A percentile compares a stretch with the other conserved stretches of the same genome.
These are phyloP conservation scores for Phoeniculus purpureus DNA, from an alignment of 2,797 vertebrate species.

Conservation along the genomic window DNA sequence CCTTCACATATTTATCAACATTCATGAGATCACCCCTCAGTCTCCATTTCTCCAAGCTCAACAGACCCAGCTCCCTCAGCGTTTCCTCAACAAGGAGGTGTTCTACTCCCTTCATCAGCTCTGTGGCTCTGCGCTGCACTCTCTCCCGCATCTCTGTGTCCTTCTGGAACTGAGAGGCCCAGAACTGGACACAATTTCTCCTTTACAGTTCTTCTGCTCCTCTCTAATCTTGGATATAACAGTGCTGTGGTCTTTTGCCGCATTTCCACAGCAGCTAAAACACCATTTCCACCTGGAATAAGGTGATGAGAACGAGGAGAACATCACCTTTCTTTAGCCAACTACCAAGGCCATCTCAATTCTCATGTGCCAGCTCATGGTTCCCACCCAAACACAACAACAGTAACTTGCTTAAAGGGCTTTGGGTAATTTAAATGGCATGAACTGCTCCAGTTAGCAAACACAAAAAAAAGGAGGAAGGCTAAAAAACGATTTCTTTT, in stretches of 20 bases:
- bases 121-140: too few species aligned
- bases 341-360: neutral
- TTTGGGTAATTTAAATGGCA: conserved; percentile 12
- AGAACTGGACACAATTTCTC: neutral
- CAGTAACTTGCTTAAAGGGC: neutral
- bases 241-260: neutral
- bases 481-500: conserved; percentile 4
- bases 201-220: neutral
- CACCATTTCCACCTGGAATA: neutral
- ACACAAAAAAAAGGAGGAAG: conserved; percentile 34
- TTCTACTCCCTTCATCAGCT: too few species aligned
- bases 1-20: too few species aligned
- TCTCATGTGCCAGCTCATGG: neutral
- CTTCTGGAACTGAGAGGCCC: too few species aligned
- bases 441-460: conserved; percentile 58
- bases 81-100: too few species aligned
- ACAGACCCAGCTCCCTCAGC: too few species aligned
- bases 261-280: neutral
- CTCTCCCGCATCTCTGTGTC: too few species aligned
- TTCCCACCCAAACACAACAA: conserved; percentile 19
- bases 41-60: too few species aligned
- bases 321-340: neutral
- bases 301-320: neutral
- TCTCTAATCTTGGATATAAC: neutral
- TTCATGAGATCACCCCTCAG: too few species aligned